These are phyloP conservation scores for Hirtodrosophila histrioides DNA, from an alignment of 2,888 invertebrate species.

Conservation along the genomic window DNA sequence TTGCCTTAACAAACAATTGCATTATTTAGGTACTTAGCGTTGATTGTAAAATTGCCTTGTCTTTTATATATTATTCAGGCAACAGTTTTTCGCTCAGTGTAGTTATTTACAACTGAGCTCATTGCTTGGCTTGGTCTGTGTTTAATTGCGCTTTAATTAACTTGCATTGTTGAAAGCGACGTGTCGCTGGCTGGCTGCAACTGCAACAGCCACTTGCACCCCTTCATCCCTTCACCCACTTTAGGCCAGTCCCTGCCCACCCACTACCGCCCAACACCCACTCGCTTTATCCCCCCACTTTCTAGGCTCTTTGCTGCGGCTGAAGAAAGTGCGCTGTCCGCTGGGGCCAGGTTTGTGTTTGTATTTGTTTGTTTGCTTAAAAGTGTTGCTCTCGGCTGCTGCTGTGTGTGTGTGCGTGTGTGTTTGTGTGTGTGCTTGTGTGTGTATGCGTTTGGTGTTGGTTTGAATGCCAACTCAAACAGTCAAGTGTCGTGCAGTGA, in stretches of 20 bases:
- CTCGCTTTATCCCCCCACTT: neutral
- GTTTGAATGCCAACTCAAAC: conserved; percentile 77
- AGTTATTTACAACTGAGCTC: conserved; percentile 24
- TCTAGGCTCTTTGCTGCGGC: conserved; percentile 25
- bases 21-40: neutral
- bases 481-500: conserved; percentile 78
- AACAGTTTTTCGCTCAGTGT: conserved; percentile 27
- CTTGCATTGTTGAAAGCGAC: conserved; percentile 71
- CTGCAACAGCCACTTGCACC: conserved; percentile 21
- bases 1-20: neutral
- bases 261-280: neutral
- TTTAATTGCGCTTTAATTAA: conserved; percentile 77
- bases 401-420: conserved; percentile 15
- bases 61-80: neutral
- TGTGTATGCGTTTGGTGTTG: conserved; percentile 49
- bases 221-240: neutral
- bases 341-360: conserved; percentile 31
- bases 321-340: conserved; percentile 60
- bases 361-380: conserved; percentile 64
- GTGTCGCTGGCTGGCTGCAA: conserved; percentile 52
- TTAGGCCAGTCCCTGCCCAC: neutral
- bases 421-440: conserved; percentile 19
- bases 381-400: conserved; percentile 52
- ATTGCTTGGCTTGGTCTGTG: conserved; percentile 37
- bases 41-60: no score